phyloP scores from a whole-genome alignment of 1,140 invertebrate genomes.

The Zelostemma sp. region DNA sequence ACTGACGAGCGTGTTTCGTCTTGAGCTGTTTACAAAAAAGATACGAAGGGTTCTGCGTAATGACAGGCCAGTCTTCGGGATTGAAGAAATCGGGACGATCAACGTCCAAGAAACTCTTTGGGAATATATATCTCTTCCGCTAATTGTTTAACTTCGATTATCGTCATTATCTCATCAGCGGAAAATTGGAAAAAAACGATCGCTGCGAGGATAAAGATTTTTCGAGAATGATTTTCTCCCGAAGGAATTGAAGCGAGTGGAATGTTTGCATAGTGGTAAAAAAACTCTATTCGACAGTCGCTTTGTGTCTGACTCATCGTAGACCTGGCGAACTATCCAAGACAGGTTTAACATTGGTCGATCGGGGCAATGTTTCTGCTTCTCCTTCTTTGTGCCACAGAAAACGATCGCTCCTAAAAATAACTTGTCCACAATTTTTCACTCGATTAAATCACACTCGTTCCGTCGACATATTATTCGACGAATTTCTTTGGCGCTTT shows the following conservation, averaged over 20 bases:
- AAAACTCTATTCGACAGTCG: constrained; percentile 39
- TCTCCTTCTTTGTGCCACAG: constrained; percentile 24
- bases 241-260: background rate
- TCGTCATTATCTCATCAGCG: background rate
- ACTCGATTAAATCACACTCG: constrained; percentile 15
- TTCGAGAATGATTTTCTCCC: constrained; percentile 9
- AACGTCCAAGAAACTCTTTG: background rate
- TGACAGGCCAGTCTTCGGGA: constrained; percentile 1
- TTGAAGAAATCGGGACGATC: background rate
- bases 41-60: constrained; percentile 3
- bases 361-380: constrained; percentile 23
- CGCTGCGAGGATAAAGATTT: too few species aligned
- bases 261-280: constrained; percentile 23
- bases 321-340: constrained; percentile 35
- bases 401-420: constrained; percentile 18
- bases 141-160: background rate
- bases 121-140: too few species aligned
- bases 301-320: constrained; percentile 44
- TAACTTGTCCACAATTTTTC: background rate
- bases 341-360: constrained; percentile 42
- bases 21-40: constrained; percentile 10
- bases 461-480: background rate
- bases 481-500: background rate
- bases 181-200: constrained; percentile 5
- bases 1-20: constrained; percentile 5